These are phyloP conservation scores for Athripsodes cinereus DNA, from an alignment of 2,888 invertebrate genomes.

Conservation along the genomic window DNA sequence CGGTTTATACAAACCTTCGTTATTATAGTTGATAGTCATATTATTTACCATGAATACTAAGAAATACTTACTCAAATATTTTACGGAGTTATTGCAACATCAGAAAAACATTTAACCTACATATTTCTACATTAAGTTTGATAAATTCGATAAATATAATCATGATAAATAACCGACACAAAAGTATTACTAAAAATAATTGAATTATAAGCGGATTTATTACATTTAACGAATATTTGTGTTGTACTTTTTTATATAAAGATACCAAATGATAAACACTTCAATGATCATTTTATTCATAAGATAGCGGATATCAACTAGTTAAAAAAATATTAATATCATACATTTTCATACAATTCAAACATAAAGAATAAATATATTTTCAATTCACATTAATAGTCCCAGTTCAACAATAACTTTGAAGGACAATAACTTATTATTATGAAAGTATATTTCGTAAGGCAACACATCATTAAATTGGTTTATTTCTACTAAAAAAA, in stretches of 20 bases:
- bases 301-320: not conserved
- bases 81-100: not conserved
- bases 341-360: no score
- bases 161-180: not conserved
- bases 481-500: no score
- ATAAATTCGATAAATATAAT: not conserved
- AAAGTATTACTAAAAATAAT: not conserved
- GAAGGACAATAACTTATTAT: no score
- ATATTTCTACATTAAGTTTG: not conserved
- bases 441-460: no score
- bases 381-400: no score
- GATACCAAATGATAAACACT: not conserved
- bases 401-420: no score
- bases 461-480: no score
- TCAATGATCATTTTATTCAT: not conserved
- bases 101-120: not conserved
- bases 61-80: no score
- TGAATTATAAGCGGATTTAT: not conserved
- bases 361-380: not conserved
- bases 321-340: no score
- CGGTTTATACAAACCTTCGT: no score
- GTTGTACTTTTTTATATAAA: not conserved
- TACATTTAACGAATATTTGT: not conserved
- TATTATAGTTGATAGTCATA: no score
- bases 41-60: no score